Percentiles rank a stretch among this genome's conserved stretches.
phyloP scores from a whole-genome alignment of 2,888 invertebrate genomes.

The Emmelina monodactyla region DNA sequence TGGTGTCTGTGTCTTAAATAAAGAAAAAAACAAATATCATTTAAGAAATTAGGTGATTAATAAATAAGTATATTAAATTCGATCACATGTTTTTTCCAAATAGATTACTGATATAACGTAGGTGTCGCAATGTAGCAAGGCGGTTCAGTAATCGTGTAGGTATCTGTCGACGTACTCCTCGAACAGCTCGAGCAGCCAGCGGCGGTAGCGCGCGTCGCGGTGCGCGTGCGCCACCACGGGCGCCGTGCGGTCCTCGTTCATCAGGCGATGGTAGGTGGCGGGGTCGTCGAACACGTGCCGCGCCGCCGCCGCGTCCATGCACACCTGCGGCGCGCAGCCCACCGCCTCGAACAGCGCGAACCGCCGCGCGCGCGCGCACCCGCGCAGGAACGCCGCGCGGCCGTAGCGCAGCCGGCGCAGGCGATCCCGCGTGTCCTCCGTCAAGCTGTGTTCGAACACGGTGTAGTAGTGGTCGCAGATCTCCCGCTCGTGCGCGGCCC shows the following conservation, averaged over 20 bases:
- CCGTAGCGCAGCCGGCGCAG: slow-evolving; percentile 25
- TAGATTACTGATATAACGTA: too few species aligned
- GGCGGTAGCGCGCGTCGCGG: neutral
- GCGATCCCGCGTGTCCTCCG: slow-evolving; percentile 22
- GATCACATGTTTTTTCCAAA: too few species aligned
- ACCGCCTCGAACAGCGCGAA: slow-evolving; percentile 17
- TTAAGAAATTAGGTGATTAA: too few species aligned
- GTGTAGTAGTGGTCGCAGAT: slow-evolving; percentile 30
- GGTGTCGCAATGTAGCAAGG: too few species aligned
- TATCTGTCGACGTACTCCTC: slow-evolving; percentile 20
- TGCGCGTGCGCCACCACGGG: slow-evolving; percentile 20
- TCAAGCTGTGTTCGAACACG: slow-evolving; percentile 24
- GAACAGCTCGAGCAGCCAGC: slow-evolving; percentile 9
- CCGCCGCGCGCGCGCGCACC: slow-evolving; percentile 27
- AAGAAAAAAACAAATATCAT: too few species aligned
- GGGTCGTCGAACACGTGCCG: slow-evolving; percentile 23
- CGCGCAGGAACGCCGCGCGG: slow-evolving; percentile 19
- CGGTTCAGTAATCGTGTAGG: too few species aligned
- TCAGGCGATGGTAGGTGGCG: slow-evolving; percentile 16
- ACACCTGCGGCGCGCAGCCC: slow-evolving; percentile 21
- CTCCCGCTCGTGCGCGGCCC: slow-evolving; percentile 26
- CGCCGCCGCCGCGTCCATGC: slow-evolving; percentile 24
- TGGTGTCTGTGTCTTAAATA: too few species aligned
- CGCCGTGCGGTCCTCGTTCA: slow-evolving; percentile 19
- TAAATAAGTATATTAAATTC: too few species aligned